These are phyloP conservation scores for Chaenodraco wilsoni DNA, from an alignment of 2,797 vertebrate species.

Conservation along the genomic window DNA sequence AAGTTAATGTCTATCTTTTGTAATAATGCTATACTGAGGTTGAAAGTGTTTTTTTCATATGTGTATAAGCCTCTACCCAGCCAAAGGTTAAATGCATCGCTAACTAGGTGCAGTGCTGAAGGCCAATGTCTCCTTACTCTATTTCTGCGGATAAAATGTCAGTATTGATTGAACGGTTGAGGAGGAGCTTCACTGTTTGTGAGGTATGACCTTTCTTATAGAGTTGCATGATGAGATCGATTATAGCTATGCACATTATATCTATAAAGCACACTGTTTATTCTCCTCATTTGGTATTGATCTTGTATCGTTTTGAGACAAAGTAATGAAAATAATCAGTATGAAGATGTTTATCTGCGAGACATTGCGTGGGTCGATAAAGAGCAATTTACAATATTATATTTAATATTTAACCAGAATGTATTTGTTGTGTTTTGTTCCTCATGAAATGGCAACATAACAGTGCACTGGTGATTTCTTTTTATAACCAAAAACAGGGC, in stretches of 20 bases:
- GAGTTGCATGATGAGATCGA: constrained; percentile 74
- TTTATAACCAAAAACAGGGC: constrained; percentile 74
- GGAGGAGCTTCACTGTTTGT: constrained; percentile 58
- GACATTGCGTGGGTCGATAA: constrained; percentile 65
- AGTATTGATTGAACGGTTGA: constrained; percentile 67
- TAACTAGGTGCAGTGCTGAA: constrained; percentile 36
- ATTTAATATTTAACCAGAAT: constrained; percentile 68
- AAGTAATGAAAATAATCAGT: constrained; percentile 63
- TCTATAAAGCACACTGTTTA: constrained; percentile 71
- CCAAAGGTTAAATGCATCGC: constrained; percentile 42
- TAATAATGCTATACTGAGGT: constrained; percentile 1
- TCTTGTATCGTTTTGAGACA: constrained; percentile 66
- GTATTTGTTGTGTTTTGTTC: constrained; percentile 12
- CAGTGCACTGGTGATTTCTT: constrained; percentile 45
- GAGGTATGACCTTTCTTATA: constrained; percentile 77
- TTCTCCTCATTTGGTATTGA: constrained; percentile 67
- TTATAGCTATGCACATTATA: constrained; percentile 73
- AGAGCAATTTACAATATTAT: constrained; percentile 56
- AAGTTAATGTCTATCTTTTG: constrained; percentile 15
- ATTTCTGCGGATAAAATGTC: constrained; percentile 65
- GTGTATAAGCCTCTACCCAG: background rate
- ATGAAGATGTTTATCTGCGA: constrained; percentile 65
- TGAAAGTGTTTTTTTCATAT: constrained; percentile 3
- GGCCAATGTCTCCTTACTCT: constrained; percentile 38
- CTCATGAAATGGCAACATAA: constrained; percentile 32